Base-by-base conservation (phyloP, 2,888 invertebrate genomes). In the Eremobia ochroleuca region DNA sequence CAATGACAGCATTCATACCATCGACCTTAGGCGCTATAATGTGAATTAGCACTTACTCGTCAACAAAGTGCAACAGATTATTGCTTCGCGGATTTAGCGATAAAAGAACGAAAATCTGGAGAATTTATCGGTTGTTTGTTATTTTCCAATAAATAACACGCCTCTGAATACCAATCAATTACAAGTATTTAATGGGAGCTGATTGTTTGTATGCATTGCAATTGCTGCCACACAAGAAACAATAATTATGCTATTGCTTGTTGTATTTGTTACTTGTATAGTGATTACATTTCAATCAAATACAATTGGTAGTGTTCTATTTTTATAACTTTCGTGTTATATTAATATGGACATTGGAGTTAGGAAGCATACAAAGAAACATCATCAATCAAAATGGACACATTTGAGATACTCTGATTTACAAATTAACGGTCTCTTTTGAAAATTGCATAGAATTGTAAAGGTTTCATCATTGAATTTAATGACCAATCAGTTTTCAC, bases 201-300 rank as follows among this genome's bases (percentile, higher is more conserved):
- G 34, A 82, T 82, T 69, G 37, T 69, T 65, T 65, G 59, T 52
- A 67, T 70, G 46, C 61, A 13, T 70, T n/a, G n/a, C n/a, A n/a
- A n/a, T n/a, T n/a, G n/a, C n/a, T n/a, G n/a, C n/a, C n/a, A n/a
- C n/a, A n/a, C n/a, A n/a, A n/a, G n/a, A n/a, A n/a, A n/a, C n/a
- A n/a, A n/a, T n/a, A n/a, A n/a, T n/a, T n/a, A n/a, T n/a, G 18
- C 37, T 28, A 62, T 66, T 64, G 46, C 66, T 79, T 59, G 61
- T 43, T 73, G 49, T 52, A 62, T 34, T n/a, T 65, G 37, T 68
- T 65, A 28, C 31, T 58, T 64, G 74, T 59, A 82, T 59, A 74
- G 71, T 73, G 66, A 83, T 80, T 83, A 71, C 37, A 82, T 83
- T 79, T 52, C 58, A 73, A 83, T 76, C 58, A 72, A 68, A 37